These are phyloP conservation scores for Montipora cactus DNA, from an alignment of 64 coral and sea anemone species.

Conservation along the genomic window DNA sequence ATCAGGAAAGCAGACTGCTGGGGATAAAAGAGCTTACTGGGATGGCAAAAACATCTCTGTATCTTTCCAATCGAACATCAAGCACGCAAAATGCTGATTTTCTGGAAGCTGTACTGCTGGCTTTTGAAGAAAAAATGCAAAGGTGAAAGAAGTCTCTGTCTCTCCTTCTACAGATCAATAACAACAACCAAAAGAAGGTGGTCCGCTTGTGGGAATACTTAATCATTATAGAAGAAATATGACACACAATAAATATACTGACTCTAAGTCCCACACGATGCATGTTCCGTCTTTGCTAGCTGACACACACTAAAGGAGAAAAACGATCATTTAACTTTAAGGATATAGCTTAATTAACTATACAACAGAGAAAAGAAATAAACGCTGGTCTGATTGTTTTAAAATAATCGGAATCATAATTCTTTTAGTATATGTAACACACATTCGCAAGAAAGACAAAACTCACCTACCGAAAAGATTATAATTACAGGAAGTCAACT, in stretches of 20 bases:
- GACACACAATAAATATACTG: conserved; percentile 31
- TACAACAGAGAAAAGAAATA: not conserved
- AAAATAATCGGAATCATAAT: too few relatives aligned
- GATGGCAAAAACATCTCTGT: not conserved
- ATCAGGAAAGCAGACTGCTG: not conserved
- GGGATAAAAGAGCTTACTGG: not conserved
- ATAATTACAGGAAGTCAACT: too few relatives aligned
- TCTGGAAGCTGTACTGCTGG: not conserved
- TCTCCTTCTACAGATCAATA: too few relatives aligned
- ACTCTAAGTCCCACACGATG: conserved; percentile 98
- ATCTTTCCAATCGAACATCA: not conserved
- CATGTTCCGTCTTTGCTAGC: conserved; percentile 96
- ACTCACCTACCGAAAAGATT: too few relatives aligned
- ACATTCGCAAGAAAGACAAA: too few relatives aligned
- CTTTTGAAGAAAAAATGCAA: too few relatives aligned
- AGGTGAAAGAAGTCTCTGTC: not conserved
- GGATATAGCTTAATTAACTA: not conserved
- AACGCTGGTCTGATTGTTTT: not conserved
- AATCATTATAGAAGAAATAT: too few relatives aligned
- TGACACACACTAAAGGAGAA: conserved; percentile 83
- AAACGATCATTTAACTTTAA: not conserved
- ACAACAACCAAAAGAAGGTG: too few relatives aligned
- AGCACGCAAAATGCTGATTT: not conserved
- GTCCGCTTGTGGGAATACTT: too few relatives aligned
- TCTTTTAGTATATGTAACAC: too few relatives aligned